Evolutionary conservation across 64 coral and sea anemone genomes (phyloP).

Genomic region (Montipora capricornis): DNA sequence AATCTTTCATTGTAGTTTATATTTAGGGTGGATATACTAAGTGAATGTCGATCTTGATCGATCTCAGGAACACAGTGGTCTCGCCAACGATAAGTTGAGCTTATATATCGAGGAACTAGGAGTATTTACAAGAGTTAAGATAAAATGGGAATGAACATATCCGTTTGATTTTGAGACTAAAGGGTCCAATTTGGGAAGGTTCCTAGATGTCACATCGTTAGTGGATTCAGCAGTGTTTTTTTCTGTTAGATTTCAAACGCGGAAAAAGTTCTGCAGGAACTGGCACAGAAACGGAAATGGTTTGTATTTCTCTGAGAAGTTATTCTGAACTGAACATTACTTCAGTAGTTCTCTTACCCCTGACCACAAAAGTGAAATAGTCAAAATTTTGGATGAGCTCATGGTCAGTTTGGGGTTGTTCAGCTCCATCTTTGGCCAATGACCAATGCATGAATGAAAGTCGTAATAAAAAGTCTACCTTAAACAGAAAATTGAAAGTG

Average conservation of each 20-base stretch:
- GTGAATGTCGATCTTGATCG: too few relatives aligned
- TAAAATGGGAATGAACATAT: neutral
- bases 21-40: too few relatives aligned
- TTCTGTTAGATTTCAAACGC: neutral
- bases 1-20: too few relatives aligned
- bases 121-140: neutral
- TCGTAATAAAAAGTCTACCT: neutral
- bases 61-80: too few relatives aligned
- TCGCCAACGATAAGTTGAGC: too few relatives aligned
- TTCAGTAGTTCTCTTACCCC: neutral
- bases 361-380: neutral
- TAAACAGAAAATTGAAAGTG: neutral
- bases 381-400: neutral
- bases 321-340: neutral
- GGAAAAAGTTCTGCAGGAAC: neutral
- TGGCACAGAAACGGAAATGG: neutral
- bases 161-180: neutral
- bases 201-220: neutral
- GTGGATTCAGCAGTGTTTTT: neutral
- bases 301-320: neutral
- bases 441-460: neutral
- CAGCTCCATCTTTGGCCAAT: neutral
- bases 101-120: neutral
- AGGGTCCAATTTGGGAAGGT: neutral
- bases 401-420: neutral